Evolutionary conservation across 2,888 invertebrate genomes (phyloP).

Genomic region (Plemyria rubiginata): DNA sequence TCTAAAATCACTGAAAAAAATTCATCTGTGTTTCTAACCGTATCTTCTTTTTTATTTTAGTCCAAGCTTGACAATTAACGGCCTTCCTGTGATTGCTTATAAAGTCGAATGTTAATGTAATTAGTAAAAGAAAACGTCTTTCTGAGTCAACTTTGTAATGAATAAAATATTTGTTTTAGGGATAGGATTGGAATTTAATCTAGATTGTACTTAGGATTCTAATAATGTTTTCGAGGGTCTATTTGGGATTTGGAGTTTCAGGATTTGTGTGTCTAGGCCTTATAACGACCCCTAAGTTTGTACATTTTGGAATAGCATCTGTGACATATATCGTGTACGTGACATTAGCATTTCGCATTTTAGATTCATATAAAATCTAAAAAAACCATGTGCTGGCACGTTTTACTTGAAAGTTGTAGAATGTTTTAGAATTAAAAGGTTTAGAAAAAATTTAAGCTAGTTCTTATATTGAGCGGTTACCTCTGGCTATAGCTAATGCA

Average conservation of each 20-base stretch:
- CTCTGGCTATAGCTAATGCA: too few species aligned
- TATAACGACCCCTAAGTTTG: not conserved
- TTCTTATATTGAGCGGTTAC: too few species aligned
- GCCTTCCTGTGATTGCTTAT: conserved; percentile 49
- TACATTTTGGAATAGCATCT: not conserved
- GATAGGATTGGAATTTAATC: conserved; percentile 1
- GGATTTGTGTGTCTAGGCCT: not conserved
- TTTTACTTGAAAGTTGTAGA: too few species aligned
- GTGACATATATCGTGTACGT: too few species aligned
- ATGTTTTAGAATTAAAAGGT: too few species aligned
- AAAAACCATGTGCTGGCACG: too few species aligned
- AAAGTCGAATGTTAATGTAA: conserved; percentile 76
- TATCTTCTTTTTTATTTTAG: conserved; percentile 15
- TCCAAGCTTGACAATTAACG: conserved; percentile 35
- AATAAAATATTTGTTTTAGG: conserved; percentile 41
- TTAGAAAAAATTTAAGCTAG: too few species aligned
- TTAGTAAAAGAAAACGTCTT: conserved; percentile 53
- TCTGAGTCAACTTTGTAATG: conserved; percentile 41
- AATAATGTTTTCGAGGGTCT: conserved; percentile 13
- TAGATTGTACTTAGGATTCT: conserved; percentile 23
- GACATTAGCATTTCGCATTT: too few species aligned
- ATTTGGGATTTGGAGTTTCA: conserved; percentile 3
- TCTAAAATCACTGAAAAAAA: too few species aligned
- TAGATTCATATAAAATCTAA: too few species aligned
- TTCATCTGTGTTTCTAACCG: too few species aligned